Evolutionary conservation across 1,140 invertebrate genomes (phyloP).

Genomic region (Danaus plexippus): DNA sequence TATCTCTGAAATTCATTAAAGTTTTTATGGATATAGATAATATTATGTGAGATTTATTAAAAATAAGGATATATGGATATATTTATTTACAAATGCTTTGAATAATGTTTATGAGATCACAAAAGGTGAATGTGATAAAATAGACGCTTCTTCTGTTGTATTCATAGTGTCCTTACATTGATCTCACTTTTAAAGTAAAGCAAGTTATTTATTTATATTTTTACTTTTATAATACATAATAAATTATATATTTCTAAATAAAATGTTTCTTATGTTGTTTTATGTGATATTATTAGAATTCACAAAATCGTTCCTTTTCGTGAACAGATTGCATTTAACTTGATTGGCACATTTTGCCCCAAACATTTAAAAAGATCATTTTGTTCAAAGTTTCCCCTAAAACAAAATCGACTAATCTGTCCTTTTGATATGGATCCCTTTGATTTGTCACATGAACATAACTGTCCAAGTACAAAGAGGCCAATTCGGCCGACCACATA

Average conservation of each 20-base stretch:
- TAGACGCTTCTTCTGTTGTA: no score
- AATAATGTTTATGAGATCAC: no score
- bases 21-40: neutral
- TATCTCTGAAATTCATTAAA: no score
- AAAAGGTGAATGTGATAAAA: no score
- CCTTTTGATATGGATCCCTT: neutral
- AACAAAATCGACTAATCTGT: slow-evolving; percentile 3
- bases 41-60: slow-evolving; percentile 1
- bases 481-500: slow-evolving; percentile 4
- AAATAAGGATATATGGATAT: neutral
- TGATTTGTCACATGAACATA: slow-evolving; percentile 4
- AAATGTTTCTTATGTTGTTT: neutral
- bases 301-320: slow-evolving; percentile 5
- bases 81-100: no score
- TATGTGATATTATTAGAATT: slow-evolving; percentile 1
- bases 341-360: no score
- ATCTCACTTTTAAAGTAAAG: no score
- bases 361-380: neutral
- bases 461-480: slow-evolving; percentile 1
- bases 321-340: neutral
- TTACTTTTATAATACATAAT: no score
- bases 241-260: no score
- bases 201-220: no score
- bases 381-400: slow-evolving; percentile 1
- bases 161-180: no score